phyloP scores from a whole-genome alignment of 2,113 vertebrate genomes.

The Lampris megalopsis region DNA sequence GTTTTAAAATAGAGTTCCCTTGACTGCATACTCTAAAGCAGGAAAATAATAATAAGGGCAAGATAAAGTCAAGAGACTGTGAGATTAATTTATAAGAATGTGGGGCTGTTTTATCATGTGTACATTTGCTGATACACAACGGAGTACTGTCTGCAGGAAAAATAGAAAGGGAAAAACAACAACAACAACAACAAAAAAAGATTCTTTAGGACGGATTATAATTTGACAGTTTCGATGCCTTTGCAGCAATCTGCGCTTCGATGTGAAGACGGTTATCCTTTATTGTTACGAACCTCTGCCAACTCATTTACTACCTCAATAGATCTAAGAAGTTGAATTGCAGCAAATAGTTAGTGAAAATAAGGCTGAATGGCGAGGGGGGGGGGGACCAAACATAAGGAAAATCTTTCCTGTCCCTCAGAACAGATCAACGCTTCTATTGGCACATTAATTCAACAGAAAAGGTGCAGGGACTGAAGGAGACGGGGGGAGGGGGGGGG shows the following conservation, averaged over 20 bases:
- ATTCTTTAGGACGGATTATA: slow-evolving; percentile 53
- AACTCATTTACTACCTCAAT: slow-evolving; percentile 10
- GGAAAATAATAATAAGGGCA: slow-evolving; percentile 73
- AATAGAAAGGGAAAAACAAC: slow-evolving; percentile 55
- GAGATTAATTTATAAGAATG: slow-evolving; percentile 46
- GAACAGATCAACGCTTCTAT: no score
- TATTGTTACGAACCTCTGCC: slow-evolving; percentile 30
- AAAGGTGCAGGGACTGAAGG: no score
- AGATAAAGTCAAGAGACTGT: slow-evolving; percentile 66
- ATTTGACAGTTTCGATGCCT: slow-evolving; percentile 61
- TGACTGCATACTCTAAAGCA: slow-evolving; percentile 59
- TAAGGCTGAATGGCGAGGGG: no score
- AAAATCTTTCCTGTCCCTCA: no score
- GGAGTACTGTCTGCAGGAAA: slow-evolving; percentile 26
- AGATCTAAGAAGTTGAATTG: slow-evolving; percentile 21
- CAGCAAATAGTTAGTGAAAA: slow-evolving; percentile 15
- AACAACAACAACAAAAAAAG: background rate
- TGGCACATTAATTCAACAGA: no score
- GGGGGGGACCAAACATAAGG: no score
- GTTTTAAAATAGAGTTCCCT: slow-evolving; percentile 78
- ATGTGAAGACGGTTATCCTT: slow-evolving; percentile 53
- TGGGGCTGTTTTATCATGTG: slow-evolving; percentile 55
- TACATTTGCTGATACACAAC: slow-evolving; percentile 44
- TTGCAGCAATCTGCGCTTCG: slow-evolving; percentile 56
- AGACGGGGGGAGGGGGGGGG: no score